Evolutionary conservation across 2,888 invertebrate genomes (phyloP).

Genomic region (Eurytoma californica): DNA sequence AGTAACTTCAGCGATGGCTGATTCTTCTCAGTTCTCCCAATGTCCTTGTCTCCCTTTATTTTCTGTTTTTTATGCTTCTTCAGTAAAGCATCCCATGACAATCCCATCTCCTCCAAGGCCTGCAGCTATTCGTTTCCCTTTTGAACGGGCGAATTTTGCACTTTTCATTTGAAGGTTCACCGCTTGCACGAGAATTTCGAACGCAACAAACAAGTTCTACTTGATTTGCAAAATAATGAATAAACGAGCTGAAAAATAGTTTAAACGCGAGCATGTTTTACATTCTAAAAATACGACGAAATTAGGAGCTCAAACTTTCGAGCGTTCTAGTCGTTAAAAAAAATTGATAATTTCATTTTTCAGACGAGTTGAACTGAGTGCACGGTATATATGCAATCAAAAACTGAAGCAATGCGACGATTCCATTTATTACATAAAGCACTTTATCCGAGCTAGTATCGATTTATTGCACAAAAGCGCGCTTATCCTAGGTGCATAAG

Average conservation of each 20-base stretch:
- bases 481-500: neutral
- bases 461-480: slow-evolving; percentile 17
- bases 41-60: slow-evolving; percentile 35
- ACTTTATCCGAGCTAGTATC: neutral
- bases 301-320: too few species aligned
- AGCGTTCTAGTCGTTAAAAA: too few species aligned
- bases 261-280: too few species aligned
- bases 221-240: too few species aligned
- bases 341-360: neutral
- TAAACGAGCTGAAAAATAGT: too few species aligned
- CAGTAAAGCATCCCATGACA: slow-evolving; percentile 32
- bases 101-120: slow-evolving; percentile 32
- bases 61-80: slow-evolving; percentile 9
- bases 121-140: slow-evolving; percentile 6
- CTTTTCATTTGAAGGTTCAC: slow-evolving; percentile 20
- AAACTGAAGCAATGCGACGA: slow-evolving; percentile 3
- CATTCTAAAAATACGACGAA: too few species aligned
- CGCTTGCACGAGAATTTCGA: slow-evolving; percentile 2
- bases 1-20: neutral
- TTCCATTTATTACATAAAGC: slow-evolving; percentile 7
- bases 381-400: neutral
- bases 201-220: too few species aligned
- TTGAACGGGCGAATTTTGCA: neutral
- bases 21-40: neutral
- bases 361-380: neutral